A percentile compares a stretch with the other conserved stretches of the same genome.
Evolutionary conservation across 2,888 invertebrate species (phyloP).

Genomic region (Thyatira batis): DNA sequence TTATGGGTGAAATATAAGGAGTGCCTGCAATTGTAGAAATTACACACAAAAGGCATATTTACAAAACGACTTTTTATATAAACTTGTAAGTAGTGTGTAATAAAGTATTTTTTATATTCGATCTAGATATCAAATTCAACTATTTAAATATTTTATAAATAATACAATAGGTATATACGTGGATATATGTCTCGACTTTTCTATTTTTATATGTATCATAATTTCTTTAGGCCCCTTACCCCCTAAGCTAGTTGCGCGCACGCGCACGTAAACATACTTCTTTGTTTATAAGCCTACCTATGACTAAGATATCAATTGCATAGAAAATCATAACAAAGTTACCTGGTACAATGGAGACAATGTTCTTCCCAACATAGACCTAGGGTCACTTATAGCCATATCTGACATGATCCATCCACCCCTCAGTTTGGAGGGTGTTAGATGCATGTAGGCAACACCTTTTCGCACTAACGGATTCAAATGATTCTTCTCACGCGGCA

Average conservation of each 20-base stretch:
- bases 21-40: too few species aligned
- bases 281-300: not conserved
- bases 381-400: constrained; percentile 81
- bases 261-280: not conserved
- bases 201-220: too few species aligned
- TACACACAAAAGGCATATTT: too few species aligned
- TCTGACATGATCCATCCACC: constrained; percentile 87
- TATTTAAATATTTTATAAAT: too few species aligned
- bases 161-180: too few species aligned
- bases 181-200: too few species aligned
- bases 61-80: too few species aligned
- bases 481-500: constrained; percentile 84
- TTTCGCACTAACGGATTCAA: constrained; percentile 76
- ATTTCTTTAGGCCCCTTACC: too few species aligned
- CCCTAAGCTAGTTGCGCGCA: not conserved
- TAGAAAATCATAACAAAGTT: constrained; percentile 9
- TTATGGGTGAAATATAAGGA: too few species aligned
- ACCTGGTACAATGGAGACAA: constrained; percentile 82
- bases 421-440: constrained; percentile 83
- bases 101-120: too few species aligned
- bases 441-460: constrained; percentile 87
- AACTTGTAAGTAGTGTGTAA: too few species aligned
- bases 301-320: not conserved
- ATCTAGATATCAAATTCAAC: too few species aligned
- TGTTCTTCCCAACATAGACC: constrained; percentile 86